Percentiles rank a stretch among this genome's conserved stretches.
These are phyloP conservation scores for Crematogaster levior DNA, from an alignment of 2,888 invertebrate genomes.

Conservation along the genomic window DNA sequence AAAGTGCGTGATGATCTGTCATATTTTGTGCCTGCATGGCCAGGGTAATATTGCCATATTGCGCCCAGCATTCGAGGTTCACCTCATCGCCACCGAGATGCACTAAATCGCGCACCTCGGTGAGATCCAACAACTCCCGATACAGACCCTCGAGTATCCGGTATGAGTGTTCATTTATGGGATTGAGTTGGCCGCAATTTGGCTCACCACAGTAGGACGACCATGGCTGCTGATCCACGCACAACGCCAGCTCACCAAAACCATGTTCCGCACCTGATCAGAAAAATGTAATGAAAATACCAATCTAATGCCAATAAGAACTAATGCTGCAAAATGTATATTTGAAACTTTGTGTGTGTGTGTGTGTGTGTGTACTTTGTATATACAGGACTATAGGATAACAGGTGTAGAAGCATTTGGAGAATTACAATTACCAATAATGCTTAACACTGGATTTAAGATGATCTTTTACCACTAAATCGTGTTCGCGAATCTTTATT, in stretches of 20 bases:
- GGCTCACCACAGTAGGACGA: constrained; percentile 93
- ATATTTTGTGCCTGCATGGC: constrained; percentile 90
- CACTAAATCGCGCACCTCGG: constrained; percentile 92
- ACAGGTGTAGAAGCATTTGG: no score
- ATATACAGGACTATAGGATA: no score
- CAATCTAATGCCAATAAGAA: not conserved
- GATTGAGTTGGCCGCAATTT: constrained; percentile 95
- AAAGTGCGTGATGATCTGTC: constrained; percentile 91
- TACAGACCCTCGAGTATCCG: constrained; percentile 91
- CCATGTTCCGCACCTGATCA: constrained; percentile 88
- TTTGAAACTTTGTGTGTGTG: no score
- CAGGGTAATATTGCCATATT: constrained; percentile 84
- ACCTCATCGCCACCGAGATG: constrained; percentile 95
- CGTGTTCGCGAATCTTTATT: no score
- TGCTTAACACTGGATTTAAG: no score
- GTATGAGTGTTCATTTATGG: constrained; percentile 92
- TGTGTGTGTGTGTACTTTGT: no score
- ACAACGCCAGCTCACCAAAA: constrained; percentile 92
- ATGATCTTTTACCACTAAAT: no score
- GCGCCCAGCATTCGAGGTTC: constrained; percentile 92
- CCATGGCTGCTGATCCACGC: constrained; percentile 94
- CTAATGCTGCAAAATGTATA: no score
- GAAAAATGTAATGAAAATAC: not conserved
- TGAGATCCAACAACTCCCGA: constrained; percentile 90
- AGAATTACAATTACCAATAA: no score